Percentiles rank a stretch among this genome's conserved stretches.
These are phyloP conservation scores for Phyllopteryx taeniolatus DNA, from an alignment of 2,113 vertebrate genomes.

Conservation along the genomic window DNA sequence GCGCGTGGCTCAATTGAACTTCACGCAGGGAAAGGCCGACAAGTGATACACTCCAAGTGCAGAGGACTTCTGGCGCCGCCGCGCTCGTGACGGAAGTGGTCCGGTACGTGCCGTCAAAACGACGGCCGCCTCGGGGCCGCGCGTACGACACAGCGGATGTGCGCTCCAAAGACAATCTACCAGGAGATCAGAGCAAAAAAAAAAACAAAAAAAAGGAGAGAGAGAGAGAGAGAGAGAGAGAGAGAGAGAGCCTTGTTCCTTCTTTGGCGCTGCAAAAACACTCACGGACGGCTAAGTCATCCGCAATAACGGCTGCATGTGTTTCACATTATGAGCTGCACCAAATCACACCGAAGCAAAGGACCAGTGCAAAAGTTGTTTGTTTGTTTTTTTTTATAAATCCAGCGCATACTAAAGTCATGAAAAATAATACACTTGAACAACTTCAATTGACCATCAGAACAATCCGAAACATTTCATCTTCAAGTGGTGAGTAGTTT, in stretches of 20 bases:
- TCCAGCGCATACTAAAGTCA: no score
- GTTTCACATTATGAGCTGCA: constrained; percentile 60
- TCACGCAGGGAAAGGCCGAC: constrained; percentile 5
- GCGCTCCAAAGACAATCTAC: not conserved
- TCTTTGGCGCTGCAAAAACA: not conserved
- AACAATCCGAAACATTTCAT: no score
- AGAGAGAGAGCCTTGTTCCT: not conserved
- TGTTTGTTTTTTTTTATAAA: no score
- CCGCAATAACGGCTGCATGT: constrained; percentile 48
- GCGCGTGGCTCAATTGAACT: constrained; percentile 30
- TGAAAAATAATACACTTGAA: no score
- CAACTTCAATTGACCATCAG: no score
- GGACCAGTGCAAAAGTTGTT: constrained; percentile 43
- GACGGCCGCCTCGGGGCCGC: constrained; percentile 45
- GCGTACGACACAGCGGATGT: constrained; percentile 60
- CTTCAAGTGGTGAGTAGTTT: no score
- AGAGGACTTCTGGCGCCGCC: constrained; percentile 10
- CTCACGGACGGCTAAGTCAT: constrained; percentile 5
- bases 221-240: no score
- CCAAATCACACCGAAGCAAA: constrained; percentile 36
- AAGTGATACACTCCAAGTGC: constrained; percentile 26
- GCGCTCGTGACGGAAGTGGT: constrained; percentile 46
- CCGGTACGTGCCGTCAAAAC: constrained; percentile 53
- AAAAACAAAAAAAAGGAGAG: not conserved
- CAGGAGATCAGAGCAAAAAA: constrained; percentile 27